Evolutionary conservation across 37 sponge, comb jelly and placozoan genomes (phyloP), one percentile per base, ranked within the genome.

Genomic region (Ianthella basta): DNA sequence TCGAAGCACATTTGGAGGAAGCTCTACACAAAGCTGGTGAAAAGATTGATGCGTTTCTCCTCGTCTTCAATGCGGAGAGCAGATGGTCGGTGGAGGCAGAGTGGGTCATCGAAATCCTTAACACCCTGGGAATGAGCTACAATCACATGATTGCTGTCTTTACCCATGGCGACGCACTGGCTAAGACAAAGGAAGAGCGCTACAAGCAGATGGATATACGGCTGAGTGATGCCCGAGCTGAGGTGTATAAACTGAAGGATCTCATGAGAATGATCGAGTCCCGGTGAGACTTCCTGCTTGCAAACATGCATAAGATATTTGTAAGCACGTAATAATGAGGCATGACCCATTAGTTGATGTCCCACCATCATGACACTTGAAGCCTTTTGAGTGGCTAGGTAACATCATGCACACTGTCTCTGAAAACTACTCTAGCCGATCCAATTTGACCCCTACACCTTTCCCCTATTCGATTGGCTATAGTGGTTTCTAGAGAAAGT

Each of bases 21-120:
- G 78, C 78, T 36, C 54, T 75, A 2, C 54, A 75, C 25, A 50
- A 75, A 24, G 78, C 78, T 19, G 54, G 54, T 24, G 53, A 75
- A 23, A 44, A 8, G 21, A 50, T 36, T 4, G 38, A 75, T 75
- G 78, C 78, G 16, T 40, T 75, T 41, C n/a, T 75, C 4, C 78
- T 75, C 13, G 25, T 40, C 3, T 75, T 44, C 44, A 75, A 50
- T 20, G 24, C 40, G 12, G 38, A 50, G 21, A 38, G 54, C 15
- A 38, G 78, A 19, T 75, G 37, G 16, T 40, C 54, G 8, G n/a
- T 53, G 16, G 54, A 50, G 44, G 33, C 44, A 12, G 40, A 36
- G n/a, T 40, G 54, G 44, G 24, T 75, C 15, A 41, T 44, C 6
- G 78, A 75, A 3, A 36, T 36, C 10, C 54, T 75, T 10, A 44